Evolutionary conservation across 1,140 invertebrate species (phyloP).

Genomic region (Calosoma granatense): DNA sequence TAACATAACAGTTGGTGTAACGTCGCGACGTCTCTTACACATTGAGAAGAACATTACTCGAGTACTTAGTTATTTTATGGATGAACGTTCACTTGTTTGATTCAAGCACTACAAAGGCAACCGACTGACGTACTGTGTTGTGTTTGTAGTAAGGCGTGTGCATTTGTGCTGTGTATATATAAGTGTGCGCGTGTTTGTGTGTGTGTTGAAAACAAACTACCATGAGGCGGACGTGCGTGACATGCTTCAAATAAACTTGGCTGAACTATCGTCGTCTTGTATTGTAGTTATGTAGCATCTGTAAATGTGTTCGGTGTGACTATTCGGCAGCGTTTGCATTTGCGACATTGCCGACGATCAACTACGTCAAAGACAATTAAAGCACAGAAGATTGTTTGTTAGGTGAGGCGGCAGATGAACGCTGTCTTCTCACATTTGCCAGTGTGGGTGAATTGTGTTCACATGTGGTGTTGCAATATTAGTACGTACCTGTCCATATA

Average conservation of each 20-base stretch:
- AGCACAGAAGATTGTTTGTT: neutral
- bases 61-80: too few species aligned
- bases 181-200: neutral
- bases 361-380: too few species aligned
- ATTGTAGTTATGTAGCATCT: neutral
- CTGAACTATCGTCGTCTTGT: neutral
- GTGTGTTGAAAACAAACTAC: neutral
- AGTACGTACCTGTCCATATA: too few species aligned
- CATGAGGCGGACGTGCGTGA: neutral
- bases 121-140: neutral
- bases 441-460: slow-evolving; percentile 3
- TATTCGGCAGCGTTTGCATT: too few species aligned
- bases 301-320: neutral
- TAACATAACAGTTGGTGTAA: too few species aligned
- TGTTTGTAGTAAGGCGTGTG: neutral
- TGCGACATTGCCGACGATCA: too few species aligned
- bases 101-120: too few species aligned
- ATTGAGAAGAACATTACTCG: too few species aligned
- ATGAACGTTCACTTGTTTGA: too few species aligned
- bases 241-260: neutral
- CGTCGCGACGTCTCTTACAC: too few species aligned
- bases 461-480: slow-evolving; percentile 2
- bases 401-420: neutral
- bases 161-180: too few species aligned
- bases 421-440: neutral